phyloP scores from a whole-genome alignment of 37 sponge, comb jelly and placozoan species.

The Geodia barretti region DNA sequence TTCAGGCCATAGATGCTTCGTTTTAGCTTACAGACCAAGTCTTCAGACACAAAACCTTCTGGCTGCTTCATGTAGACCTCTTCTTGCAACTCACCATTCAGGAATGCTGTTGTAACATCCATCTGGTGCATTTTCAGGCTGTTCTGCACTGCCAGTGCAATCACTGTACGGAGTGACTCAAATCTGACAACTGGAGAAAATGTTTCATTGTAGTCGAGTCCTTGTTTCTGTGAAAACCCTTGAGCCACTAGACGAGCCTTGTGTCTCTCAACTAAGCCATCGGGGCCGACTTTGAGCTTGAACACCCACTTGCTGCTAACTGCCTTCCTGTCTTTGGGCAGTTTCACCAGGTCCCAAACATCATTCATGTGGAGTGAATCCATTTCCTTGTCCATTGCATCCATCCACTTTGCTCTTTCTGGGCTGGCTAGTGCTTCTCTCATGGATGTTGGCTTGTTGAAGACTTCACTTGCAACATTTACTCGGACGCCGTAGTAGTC shows the following conservation, averaged over 20 bases:
- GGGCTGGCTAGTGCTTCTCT: too few species aligned
- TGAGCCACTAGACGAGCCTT: slow-evolving; percentile 30
- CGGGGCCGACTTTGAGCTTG: too few species aligned
- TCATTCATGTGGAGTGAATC: too few species aligned
- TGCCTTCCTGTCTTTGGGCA: too few species aligned
- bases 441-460: too few species aligned
- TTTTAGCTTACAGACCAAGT: slow-evolving; percentile 16
- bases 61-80: neutral
- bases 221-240: slow-evolving; percentile 24
- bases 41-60: slow-evolving; percentile 6
- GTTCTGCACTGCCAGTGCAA: slow-evolving; percentile 25
- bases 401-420: too few species aligned
- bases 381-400: too few species aligned
- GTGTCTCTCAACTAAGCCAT: slow-evolving; percentile 19
- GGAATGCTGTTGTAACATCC: slow-evolving; percentile 26
- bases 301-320: too few species aligned
- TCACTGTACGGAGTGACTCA: slow-evolving; percentile 16
- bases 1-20: slow-evolving; percentile 21
- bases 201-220: slow-evolving; percentile 28
- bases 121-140: too few species aligned
- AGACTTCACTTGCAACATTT: neutral
- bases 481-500: neutral
- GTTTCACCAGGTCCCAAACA: too few species aligned
- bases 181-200: too few species aligned
- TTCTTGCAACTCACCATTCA: slow-evolving; percentile 20